Conservation (phyloP, 2,113 vertebrate genomes). For the Xiphorhynchus elegans region DNA sequence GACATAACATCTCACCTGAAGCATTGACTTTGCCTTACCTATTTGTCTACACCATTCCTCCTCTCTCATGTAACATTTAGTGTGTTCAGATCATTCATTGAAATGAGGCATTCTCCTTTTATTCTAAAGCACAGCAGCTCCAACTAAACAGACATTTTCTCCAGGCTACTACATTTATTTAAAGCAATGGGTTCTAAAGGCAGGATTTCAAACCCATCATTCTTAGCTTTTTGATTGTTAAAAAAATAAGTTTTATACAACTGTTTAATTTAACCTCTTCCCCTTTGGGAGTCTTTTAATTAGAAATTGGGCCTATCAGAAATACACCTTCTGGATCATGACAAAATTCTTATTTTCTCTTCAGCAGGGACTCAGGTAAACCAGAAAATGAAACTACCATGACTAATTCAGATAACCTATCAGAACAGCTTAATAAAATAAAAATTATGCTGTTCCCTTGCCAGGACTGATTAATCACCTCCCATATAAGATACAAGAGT, state of each 20-base stretch:
- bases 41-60: not conserved
- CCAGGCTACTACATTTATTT: not conserved
- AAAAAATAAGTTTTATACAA: not conserved
- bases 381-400: not conserved
- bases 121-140: not conserved
- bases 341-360: not conserved
- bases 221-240: not conserved
- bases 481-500: not conserved
- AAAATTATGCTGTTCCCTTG: not conserved
- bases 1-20: not conserved
- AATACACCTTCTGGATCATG: not conserved
- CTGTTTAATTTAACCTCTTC: not conserved
- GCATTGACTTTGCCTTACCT: not conserved
- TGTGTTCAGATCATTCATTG: not conserved
- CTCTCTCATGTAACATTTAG: not conserved
- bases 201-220: not conserved
- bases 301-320: not conserved
- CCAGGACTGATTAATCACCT: not conserved
- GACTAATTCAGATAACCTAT: not conserved
- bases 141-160: not conserved
- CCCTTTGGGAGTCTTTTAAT: not conserved
- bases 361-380: not conserved
- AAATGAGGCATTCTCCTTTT: not conserved
- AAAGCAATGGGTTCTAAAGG: not conserved
- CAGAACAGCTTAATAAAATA: not conserved